Conservation (phyloP, 2,888 invertebrate genomes). For the Neuroscelio doddi region DNA sequence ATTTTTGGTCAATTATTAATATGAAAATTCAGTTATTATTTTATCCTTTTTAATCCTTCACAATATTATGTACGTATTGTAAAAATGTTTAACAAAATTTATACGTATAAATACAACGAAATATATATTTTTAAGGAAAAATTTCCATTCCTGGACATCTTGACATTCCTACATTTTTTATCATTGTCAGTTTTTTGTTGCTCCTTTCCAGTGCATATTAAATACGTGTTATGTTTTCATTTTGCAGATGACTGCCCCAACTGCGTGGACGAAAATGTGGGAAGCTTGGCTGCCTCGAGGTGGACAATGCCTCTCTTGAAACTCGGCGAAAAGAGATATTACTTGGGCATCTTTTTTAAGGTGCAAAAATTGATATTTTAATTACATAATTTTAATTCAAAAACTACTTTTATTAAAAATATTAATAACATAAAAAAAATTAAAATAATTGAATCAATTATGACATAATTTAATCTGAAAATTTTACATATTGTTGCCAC, state of each 20-base stretch:
- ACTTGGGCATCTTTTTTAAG: slow-evolving; percentile 95
- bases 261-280: slow-evolving; percentile 81
- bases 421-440: background rate
- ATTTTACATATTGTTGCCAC: too few relatives aligned
- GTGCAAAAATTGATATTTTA: slow-evolving; percentile 71
- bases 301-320: slow-evolving; percentile 94
- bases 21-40: too few relatives aligned
- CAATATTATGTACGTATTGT: too few relatives aligned
- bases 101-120: too few relatives aligned
- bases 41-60: too few relatives aligned
- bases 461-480: too few relatives aligned
- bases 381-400: background rate
- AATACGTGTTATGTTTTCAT: slow-evolving; percentile 8
- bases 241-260: slow-evolving; percentile 83
- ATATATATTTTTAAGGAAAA: background rate
- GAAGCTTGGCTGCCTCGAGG: slow-evolving; percentile 78
- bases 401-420: too few relatives aligned
- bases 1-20: too few relatives aligned
- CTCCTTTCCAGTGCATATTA: background rate
- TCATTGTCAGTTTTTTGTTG: background rate
- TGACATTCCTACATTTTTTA: background rate
- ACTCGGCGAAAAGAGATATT: slow-evolving; percentile 90
- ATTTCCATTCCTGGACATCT: background rate
- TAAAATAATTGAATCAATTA: too few relatives aligned
- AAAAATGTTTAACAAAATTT: too few relatives aligned